Base-by-base conservation (phyloP, 2,888 invertebrate genomes). In the Chrysolina americana region DNA sequence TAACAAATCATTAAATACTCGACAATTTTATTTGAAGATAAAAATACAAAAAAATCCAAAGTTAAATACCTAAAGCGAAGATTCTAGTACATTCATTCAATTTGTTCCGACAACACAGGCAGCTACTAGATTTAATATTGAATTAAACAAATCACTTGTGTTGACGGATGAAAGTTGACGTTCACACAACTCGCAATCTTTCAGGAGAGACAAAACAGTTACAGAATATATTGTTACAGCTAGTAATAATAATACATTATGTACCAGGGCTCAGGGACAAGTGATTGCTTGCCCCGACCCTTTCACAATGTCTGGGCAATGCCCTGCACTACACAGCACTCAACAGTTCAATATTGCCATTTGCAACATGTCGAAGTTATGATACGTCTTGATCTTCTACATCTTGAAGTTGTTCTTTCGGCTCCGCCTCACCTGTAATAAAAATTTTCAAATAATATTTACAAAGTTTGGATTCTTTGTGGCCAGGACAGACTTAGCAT, bases 371-470 rank as follows among this genome's bases (percentile, higher is more conserved):
- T 77, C 82, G 82, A 85, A 85, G 87, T 96, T 96, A 96, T 94
- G 96, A 96, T 90, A 96, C 96, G 91, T 97, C 97, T 90, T 97
- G 96, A 90, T 96, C 96, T 89, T 97, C 97, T 87, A 94, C 95
- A 89, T 97, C 97, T 89, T 96, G 96, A 89, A 96, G 92, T 89
- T 94, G 94, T 89, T 95, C 96, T 90, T 96, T 96, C 87, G 94
- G 95, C 90, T 97, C 96, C 82, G 94, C 93, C 88, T 96, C 96
- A 87, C 94, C 96, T 95, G 89, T 44, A 91, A 68, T 50, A 11
- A 11, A 70, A 64, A 17, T 9, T 10, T n/a, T 15, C 15, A 36
- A 15, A n/a, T n/a, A 36, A 15, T 8, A 15, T 47, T 23, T n/a
- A 8, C 23, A 56, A 56, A 56, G 21, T 28, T 28, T 28, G 5